Conservation (phyloP, 2,113 vertebrate species). For the Burhinus bistriatus region DNA sequence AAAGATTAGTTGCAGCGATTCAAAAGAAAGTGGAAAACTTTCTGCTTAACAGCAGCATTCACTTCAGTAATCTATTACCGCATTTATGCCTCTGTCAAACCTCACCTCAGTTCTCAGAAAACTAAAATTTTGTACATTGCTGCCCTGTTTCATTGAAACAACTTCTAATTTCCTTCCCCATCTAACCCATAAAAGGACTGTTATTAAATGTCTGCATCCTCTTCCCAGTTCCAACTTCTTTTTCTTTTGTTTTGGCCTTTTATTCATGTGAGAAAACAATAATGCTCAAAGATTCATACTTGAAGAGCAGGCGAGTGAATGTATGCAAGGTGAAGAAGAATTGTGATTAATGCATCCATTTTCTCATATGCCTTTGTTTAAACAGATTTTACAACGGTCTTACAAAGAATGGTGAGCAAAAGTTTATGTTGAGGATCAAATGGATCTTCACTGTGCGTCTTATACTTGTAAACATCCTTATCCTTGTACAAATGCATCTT, state of each 20-base stretch:
- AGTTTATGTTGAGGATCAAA: not conserved
- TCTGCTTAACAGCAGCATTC: not conserved
- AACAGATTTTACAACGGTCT: not conserved
- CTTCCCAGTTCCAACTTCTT: not conserved
- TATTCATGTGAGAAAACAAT: not conserved
- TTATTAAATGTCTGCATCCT: not conserved
- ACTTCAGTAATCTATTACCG: not conserved
- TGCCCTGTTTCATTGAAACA: not conserved
- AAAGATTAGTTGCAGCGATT: not conserved
- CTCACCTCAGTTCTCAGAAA: not conserved
- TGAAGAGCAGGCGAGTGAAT: not conserved
- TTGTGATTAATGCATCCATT: not conserved
- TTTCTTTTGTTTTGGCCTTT: not conserved
- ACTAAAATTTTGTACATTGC: not conserved
- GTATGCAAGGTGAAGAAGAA: not conserved
- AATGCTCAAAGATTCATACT: not conserved
- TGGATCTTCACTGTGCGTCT: not conserved
- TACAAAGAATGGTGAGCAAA: not conserved
- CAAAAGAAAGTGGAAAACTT: conserved; percentile 5
- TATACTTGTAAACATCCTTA: not conserved
- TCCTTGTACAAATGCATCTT: not conserved
- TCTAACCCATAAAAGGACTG: not conserved
- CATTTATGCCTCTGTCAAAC: not conserved
- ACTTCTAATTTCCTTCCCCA: not conserved
- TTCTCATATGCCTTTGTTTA: not conserved